phyloP scores from a whole-genome alignment of 2,888 invertebrate genomes.

The Mythimna vitellina region DNA sequence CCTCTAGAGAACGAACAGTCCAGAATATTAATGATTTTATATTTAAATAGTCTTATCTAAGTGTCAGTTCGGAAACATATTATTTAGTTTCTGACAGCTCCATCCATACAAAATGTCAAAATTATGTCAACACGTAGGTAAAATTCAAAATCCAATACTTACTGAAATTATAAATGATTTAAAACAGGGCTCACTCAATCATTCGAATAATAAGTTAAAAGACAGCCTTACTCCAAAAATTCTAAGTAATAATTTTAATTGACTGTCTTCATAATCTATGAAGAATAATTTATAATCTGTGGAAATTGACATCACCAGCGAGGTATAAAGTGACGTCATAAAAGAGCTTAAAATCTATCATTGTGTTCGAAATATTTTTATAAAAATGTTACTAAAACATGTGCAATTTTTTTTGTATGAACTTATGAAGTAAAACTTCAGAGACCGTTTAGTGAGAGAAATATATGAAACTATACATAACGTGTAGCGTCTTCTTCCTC shows the following conservation, averaged over 20 bases:
- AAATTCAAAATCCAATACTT: background rate
- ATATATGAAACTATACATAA: slow-evolving; percentile 3
- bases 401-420: slow-evolving; percentile 43
- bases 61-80: slow-evolving; percentile 45
- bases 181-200: background rate
- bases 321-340: slow-evolving; percentile 12
- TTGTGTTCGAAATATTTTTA: slow-evolving; percentile 18
- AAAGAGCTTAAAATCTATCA: slow-evolving; percentile 28
- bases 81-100: background rate
- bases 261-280: background rate
- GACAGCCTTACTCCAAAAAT: background rate
- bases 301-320: slow-evolving; percentile 5
- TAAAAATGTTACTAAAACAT: slow-evolving; percentile 18
- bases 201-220: background rate
- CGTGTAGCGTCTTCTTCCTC: slow-evolving; percentile 2
- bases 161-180: slow-evolving; percentile 32
- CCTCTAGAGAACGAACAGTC: slow-evolving; percentile 62
- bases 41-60: slow-evolving; percentile 49
- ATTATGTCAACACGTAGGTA: background rate
- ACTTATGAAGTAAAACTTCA: slow-evolving; percentile 41
- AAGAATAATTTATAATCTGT: slow-evolving; percentile 15
- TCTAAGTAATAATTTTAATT: slow-evolving; percentile 2
- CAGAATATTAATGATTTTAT: slow-evolving; percentile 36
- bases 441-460: background rate
- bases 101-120: background rate